Base-by-base conservation (phyloP, 2,797 vertebrate species). In the Poeciliopsis paucimaculata region DNA sequence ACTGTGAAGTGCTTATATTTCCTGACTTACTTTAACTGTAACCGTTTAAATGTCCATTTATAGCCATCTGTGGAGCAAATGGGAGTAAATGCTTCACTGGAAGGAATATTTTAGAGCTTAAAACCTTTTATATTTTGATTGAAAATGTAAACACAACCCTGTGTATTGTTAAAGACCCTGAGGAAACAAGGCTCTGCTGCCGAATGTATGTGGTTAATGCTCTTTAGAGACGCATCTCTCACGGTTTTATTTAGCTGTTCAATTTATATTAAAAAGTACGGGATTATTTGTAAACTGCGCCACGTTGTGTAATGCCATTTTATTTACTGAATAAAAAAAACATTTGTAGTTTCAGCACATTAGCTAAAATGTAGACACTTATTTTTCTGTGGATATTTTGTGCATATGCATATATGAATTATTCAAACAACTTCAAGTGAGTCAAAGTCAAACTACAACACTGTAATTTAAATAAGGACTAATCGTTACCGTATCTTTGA, bases 381-480 rank as follows among this genome's bases (percentile, higher is more conserved):
- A 51, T 41, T 47, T 28, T 72, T 43, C 31, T 20, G 28, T 80
- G 47, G 31, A 26, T 70, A 41, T 43, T 71, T 78, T 53, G 28
- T 57, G 7, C 45, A 26, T 62, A 77, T 77, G 53, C 60, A 36
- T 28, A 2, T 18, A 84, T 87, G 20, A 88, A 84, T 90, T 77
- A 89, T 90, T 89, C 62, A 89, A 41, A 62, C 60, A 76, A 23
- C 46, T 86, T 82, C 31, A 83, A 87, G 78, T 72, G 78, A 79
- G 84, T 77, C 73, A 66, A 10, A 18, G 72, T 78, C 8, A 74
- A 73, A 73, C 86, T 46, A 47, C 68, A 77, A 51, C 76, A 79
- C 81, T 28, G 72, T 86, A 76, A 55, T 86, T 87, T 78, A 80
- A 71, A 46, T 34, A 78, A 70, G 12, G 47, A 28, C 62, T 79